Conservation (phyloP, 2,888 invertebrate species). For the Papilio demoleus region DNA sequence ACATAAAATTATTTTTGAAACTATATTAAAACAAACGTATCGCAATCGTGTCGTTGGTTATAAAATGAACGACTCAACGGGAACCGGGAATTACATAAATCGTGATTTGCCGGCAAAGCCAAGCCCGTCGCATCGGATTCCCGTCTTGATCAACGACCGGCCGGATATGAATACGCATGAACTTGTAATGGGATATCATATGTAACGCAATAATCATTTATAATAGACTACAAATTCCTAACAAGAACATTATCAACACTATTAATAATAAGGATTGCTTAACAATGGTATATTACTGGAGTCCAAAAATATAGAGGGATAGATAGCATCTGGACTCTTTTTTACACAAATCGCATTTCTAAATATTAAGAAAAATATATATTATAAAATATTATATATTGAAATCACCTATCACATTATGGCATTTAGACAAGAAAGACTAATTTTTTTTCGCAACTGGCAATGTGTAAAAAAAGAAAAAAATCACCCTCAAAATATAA, state of each 20-base stretch:
- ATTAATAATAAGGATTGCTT: neutral
- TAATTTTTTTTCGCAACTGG: no score
- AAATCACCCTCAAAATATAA: no score
- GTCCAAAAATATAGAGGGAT: no score
- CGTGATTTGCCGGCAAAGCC: conserved; percentile 41
- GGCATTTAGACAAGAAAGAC: no score
- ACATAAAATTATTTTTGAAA: no score
- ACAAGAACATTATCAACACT: neutral
- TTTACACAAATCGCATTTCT: no score
- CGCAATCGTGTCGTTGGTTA: neutral
- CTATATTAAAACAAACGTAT: neutral
- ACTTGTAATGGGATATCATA: conserved; percentile 38
- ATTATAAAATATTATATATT: no score
- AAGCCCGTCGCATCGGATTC: conserved; percentile 40
- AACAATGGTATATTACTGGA: no score
- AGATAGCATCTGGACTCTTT: no score
- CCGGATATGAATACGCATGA: conserved; percentile 42
- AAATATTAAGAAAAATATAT: no score
- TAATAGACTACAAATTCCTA: neutral
- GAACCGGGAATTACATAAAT: conserved; percentile 45
- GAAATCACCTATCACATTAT: no score
- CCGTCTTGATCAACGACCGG: conserved; percentile 37
- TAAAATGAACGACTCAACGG: conserved; percentile 21
- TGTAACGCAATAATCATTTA: conserved; percentile 30
- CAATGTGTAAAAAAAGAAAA: no score